Evolutionary conservation across 1,140 invertebrate species (phyloP).

Genomic region (Chrysoperla carnea): DNA sequence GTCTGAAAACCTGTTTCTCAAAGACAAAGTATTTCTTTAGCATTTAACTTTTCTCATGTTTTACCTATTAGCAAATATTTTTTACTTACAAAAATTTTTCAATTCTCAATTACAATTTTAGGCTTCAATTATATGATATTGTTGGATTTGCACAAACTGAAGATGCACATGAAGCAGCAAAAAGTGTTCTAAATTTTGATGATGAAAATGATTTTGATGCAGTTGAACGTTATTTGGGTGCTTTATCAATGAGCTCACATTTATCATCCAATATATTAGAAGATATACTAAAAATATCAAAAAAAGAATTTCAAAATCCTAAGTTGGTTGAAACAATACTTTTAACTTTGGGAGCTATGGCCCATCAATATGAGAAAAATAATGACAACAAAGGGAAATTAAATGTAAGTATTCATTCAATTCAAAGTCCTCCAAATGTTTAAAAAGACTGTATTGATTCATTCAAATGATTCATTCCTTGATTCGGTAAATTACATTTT

Average conservation of each 20-base stretch:
- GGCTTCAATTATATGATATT: slow-evolving; percentile 46
- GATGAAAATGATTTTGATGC: slow-evolving; percentile 31
- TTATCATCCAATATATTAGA: slow-evolving; percentile 36
- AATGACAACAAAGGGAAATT: slow-evolving; percentile 16
- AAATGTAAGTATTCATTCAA: slow-evolving; percentile 15
- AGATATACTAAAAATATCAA: slow-evolving; percentile 31
- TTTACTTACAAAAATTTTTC: too few relatives aligned
- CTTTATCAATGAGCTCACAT: slow-evolving; percentile 41
- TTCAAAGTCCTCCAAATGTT: slow-evolving; percentile 9
- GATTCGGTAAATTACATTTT: too few relatives aligned
- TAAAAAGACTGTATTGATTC: too few relatives aligned
- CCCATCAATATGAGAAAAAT: slow-evolving; percentile 21
- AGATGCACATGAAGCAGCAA: slow-evolving; percentile 44
- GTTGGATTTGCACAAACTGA: slow-evolving; percentile 47
- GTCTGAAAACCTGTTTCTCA: too few relatives aligned
- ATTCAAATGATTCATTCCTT: too few relatives aligned
- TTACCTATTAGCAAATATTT: too few relatives aligned
- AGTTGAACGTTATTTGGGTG: slow-evolving; percentile 55
- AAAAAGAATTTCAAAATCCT: slow-evolving; percentile 25
- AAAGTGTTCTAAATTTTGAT: slow-evolving; percentile 40
- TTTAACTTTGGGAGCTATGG: slow-evolving; percentile 41
- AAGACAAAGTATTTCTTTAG: too few relatives aligned
- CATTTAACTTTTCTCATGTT: too few relatives aligned
- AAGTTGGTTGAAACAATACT: slow-evolving; percentile 45
- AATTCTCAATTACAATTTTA: too few relatives aligned